Base-by-base conservation (phyloP, 2,797 vertebrate genomes). In the Microcaecilia unicolor region DNA sequence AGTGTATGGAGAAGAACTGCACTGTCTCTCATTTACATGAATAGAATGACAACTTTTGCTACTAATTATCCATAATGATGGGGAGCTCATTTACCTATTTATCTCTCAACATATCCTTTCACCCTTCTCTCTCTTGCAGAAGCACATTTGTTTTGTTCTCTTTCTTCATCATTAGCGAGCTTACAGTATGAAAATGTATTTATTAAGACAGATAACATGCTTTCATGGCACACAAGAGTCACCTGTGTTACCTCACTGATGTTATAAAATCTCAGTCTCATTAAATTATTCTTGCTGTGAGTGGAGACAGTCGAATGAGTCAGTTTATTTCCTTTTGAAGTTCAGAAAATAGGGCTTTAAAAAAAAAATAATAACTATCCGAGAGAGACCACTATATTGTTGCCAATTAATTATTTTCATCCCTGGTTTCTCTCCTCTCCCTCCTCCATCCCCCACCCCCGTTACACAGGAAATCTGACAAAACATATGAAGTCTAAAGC, bases 401-500 rank as follows among this genome's bases (percentile, higher is more conserved):
- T 42, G 15, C 46, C 32, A 5, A 0, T 52, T 77, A 37, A 64
- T 67, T 37, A 37, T n/a, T 22, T 26, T 34, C 25, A 52, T 55
- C 31, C 62, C 37, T 50, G n/a, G 27, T 39, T 37, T 44, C 21
- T 51, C 16, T n/a, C n/a, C n/a, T n/a, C n/a, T n/a, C n/a, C n/a
- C n/a, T n/a, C n/a, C n/a, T n/a, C n/a, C n/a, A n/a, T n/a, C n/a
- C n/a, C n/a, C n/a, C n/a, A n/a, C n/a, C n/a, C n/a, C n/a, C n/a
- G n/a, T n/a, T n/a, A 30, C 32, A 8, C 6, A 99, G 96, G 96
- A 84, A 98, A 99, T 71, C 78, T 99, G 63, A 99, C 96, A 4
- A 99, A 99, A 76, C 96, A 99, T 84, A 99, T 99, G 95, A 99
- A 98, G 75, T 99, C 96, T 15, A 99, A 99, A 82, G 96, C 96